These are phyloP conservation scores for Caenorhabditis angaria DNA, from an alignment of 2,888 invertebrate species.

Conservation along the genomic window DNA sequence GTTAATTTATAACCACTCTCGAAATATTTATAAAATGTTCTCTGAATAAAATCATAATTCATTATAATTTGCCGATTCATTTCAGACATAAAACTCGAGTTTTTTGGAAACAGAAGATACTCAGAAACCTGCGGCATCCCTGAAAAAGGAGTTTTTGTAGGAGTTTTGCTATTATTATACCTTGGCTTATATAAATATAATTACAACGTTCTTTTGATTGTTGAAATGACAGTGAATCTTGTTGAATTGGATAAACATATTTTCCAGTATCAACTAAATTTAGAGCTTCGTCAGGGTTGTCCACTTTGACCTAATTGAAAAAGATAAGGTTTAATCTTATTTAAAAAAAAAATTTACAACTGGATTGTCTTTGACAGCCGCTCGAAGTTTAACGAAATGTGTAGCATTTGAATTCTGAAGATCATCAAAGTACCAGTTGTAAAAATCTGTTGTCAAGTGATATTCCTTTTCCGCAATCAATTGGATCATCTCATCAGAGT, in stretches of 20 bases:
- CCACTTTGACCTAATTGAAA: slow-evolving; percentile 38
- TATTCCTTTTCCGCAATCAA: slow-evolving; percentile 47
- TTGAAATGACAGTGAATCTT: slow-evolving; percentile 58
- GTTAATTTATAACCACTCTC: slow-evolving; percentile 43
- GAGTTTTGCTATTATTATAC: slow-evolving; percentile 16
- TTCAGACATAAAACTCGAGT: slow-evolving; percentile 26
- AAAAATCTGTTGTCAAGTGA: slow-evolving; percentile 51
- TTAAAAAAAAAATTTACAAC: slow-evolving; percentile 27
- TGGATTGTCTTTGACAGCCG: slow-evolving; percentile 48
- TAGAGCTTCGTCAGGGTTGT: slow-evolving; percentile 53
- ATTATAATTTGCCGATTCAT: slow-evolving; percentile 47
- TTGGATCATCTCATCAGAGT: slow-evolving; percentile 48
- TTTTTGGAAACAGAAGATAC: slow-evolving; percentile 47
- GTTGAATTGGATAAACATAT: slow-evolving; percentile 61
- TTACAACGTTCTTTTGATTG: slow-evolving; percentile 53
- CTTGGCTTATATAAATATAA: slow-evolving; percentile 57
- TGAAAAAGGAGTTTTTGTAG: slow-evolving; percentile 9
- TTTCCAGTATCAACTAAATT: slow-evolving; percentile 59
- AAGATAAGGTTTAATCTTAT: not conserved
- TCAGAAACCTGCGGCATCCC: slow-evolving; percentile 51
- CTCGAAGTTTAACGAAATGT: slow-evolving; percentile 49
- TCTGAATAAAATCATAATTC: slow-evolving; percentile 45
- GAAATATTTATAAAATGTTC: slow-evolving; percentile 55
- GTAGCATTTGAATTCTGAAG: slow-evolving; percentile 40
- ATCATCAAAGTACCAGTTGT: slow-evolving; percentile 57